These are phyloP conservation scores for Atherinomorus stipes DNA, from an alignment of 2,113 vertebrate genomes.

Conservation along the genomic window DNA sequence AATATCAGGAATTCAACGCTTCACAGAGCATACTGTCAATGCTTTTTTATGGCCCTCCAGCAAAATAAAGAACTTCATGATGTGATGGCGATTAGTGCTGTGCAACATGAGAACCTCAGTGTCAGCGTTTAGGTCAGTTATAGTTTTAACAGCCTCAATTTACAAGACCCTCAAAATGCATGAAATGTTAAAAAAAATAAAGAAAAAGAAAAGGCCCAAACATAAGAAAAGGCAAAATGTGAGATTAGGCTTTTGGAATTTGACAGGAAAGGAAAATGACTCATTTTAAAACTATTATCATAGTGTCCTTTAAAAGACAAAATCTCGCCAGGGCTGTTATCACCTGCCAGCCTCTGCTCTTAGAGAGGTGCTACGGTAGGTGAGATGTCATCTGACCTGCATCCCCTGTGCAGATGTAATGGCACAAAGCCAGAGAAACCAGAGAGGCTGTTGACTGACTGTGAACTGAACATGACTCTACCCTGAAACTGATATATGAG, in stretches of 20 bases:
- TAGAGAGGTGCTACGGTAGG: constrained; percentile 43
- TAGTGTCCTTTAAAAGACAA: constrained; percentile 13
- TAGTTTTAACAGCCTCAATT: constrained; percentile 34
- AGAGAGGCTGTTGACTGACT: constrained; percentile 60
- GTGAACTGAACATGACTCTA: constrained; percentile 67
- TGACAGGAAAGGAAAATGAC: not conserved
- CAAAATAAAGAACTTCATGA: constrained; percentile 24
- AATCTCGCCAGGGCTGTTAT: constrained; percentile 37
- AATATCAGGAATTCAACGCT: constrained; percentile 61
- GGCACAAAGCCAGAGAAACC: constrained; percentile 60
- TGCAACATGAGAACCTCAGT: constrained; percentile 43
- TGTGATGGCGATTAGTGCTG: constrained; percentile 22
- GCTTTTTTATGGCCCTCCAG: constrained; percentile 36
- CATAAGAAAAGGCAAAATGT: not conserved
- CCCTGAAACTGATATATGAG: constrained; percentile 57
- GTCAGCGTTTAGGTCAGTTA: constrained; percentile 44
- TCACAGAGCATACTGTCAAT: constrained; percentile 22
- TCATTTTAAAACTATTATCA: not conserved
- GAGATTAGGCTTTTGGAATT: not conserved
- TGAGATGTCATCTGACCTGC: constrained; percentile 69
- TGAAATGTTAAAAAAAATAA: constrained; percentile 1
- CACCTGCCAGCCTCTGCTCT: constrained; percentile 29
- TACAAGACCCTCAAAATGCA: not conserved
- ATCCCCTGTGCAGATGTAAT: constrained; percentile 53
- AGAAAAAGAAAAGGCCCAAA: not conserved